A percentile compares a stretch with the other conserved stretches of the same genome.
phyloP scores from a whole-genome alignment of 2,113 vertebrate species.

The Pelusios castaneus region DNA sequence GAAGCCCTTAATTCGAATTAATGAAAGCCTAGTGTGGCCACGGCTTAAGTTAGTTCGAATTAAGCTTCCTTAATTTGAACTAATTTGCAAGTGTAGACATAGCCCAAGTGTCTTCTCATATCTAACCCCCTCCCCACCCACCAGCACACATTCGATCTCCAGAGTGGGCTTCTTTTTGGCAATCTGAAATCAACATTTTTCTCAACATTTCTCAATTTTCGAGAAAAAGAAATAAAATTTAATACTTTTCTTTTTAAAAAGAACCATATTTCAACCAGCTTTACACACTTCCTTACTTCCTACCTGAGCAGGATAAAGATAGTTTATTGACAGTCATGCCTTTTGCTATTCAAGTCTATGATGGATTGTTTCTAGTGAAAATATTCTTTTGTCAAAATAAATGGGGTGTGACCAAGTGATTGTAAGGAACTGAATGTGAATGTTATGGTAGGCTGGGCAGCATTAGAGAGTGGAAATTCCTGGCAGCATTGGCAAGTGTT shows the following conservation, averaged over 20 bases:
- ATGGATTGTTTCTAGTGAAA: not conserved
- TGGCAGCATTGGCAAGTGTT: conserved; percentile 12
- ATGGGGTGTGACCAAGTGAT: not conserved
- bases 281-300: not conserved
- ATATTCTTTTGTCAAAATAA: not conserved
- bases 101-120: too few species aligned
- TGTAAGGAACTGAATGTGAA: not conserved
- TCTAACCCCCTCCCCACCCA: not conserved
- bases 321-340: not conserved
- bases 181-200: not conserved
- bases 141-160: not conserved
- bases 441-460: not conserved
- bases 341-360: not conserved
- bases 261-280: not conserved
- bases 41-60: too few species aligned
- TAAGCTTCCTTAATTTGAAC: too few species aligned
- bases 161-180: not conserved
- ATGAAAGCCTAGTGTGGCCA: too few species aligned
- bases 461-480: conserved; percentile 16
- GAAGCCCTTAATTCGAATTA: too few species aligned
- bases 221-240: not conserved
- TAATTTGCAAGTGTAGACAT: too few species aligned
- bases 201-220: not conserved
- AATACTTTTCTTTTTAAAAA: too few species aligned
- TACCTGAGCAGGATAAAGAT: not conserved